A percentile compares a stretch with the other conserved stretches of the same genome.
phyloP scores from a whole-genome alignment of 2,113 vertebrate genomes.

The Manacus vitellinus region DNA sequence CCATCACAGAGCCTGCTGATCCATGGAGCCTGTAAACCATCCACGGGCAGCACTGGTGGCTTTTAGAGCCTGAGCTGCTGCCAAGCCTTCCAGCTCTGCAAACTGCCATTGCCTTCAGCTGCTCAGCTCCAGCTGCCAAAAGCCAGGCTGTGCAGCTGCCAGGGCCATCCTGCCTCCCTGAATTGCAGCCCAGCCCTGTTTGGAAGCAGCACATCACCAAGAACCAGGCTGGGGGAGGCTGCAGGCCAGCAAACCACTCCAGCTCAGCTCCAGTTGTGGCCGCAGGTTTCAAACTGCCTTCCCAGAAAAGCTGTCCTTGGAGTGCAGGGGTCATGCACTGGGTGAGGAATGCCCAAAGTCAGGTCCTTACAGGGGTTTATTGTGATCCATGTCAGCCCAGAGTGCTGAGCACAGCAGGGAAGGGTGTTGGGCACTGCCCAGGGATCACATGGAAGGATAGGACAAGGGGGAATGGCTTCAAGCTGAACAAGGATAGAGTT shows the following conservation, averaged over 20 bases:
- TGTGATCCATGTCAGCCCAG: fast-evolving
- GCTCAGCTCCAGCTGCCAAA: constrained; percentile 52
- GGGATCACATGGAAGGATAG: fast-evolving
- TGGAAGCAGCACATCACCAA: background rate
- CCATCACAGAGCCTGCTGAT: background rate
- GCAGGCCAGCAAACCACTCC: background rate
- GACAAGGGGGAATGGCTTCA: background rate
- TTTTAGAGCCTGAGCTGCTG: background rate
- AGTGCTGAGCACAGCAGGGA: fast-evolving
- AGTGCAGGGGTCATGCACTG: background rate
- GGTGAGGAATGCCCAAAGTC: fast-evolving
- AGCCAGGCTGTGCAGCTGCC: constrained; percentile 36
- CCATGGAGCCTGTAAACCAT: background rate
- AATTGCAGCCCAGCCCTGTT: background rate
- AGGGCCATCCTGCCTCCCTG: constrained; percentile 3
- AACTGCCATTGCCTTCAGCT: constrained; percentile 38
- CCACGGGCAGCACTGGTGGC: background rate
- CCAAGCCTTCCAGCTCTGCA: background rate
- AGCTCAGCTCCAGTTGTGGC: background rate
- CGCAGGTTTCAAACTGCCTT: background rate
- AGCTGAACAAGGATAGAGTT: background rate
- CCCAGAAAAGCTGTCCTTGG: background rate
- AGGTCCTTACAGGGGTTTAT: too few relatives aligned
- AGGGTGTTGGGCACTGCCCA: fast-evolving
- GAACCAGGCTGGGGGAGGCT: background rate